Base-by-base conservation (phyloP, 1,140 invertebrate species). In the Apis florea region DNA sequence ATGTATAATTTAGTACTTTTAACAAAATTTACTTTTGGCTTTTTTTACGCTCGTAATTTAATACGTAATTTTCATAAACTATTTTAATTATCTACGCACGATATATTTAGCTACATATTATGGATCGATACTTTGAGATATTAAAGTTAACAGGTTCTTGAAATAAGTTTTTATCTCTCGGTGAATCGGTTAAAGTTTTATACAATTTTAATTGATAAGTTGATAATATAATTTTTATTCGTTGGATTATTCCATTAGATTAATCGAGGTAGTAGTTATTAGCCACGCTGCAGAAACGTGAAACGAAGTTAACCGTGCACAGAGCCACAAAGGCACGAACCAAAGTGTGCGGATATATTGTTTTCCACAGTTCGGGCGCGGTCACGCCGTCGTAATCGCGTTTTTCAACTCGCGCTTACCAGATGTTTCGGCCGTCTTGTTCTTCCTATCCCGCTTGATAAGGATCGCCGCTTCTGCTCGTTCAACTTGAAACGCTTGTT, bases 301-400 rank as follows among this genome's bases (percentile, higher is more conserved):
- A 53, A 68, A 81, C 64, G 63, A 75, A 81, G 53, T 75, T 81
- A 68, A 1, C 21, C 72, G 61, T n/a, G 15, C 11, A 19, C 1
- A 24, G 47, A 6, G 10, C 5, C 9, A 54, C 31, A 56, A 73
- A 51, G 64, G n/a, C 71, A 51, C 2, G 21, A 21, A 49, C 53
- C 19, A n/a, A 80, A 31, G 9, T 8, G 19, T 5, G 5, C 15
- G 53, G 78, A 71, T 19, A 75, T 21, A 31, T 2, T 47, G 69
- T 81, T 81, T 59, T 75, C 24, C 24, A 54, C 40, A 64, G 69
- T 47, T 21, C 10, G 51, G 31, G 8, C 21, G 21, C 8, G 77
- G 24, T 26, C 17, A 47, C n/a, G 64, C 6, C 40, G n/a, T n/a
- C 26, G 13, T 71, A 71, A 77, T 77, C 64, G 51, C 8, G 53